Evolutionary conservation across 2,888 invertebrate genomes (phyloP), one percentile per base, ranked within the genome.

Genomic region (Himalopsyche anomala): DNA sequence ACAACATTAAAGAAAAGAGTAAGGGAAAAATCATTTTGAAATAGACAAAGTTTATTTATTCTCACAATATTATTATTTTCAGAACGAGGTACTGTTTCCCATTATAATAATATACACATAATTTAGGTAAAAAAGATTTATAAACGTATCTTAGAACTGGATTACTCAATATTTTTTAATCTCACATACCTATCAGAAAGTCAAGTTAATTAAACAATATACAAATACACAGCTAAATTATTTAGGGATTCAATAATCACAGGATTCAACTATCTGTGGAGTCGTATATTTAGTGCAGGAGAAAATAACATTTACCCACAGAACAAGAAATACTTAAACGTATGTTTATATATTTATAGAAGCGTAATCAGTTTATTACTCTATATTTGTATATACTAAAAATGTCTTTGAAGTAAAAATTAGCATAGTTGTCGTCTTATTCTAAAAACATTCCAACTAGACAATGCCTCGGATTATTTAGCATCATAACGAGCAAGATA

Each of bases 361-460:
- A 85, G 85, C 85, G 85, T 85, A 85, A 69, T 85, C 85, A 85
- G 81, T 85, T 55, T 69, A 69, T 40, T 80, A 81, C 55, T 56
- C 84, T 84, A 84, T 38, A 28, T 45, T 19, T 83, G 69, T 74
- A 83, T n/a, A 42, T 45, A 42, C 45, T 28, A 80, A 80, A 84
- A 17, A 62, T 84, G 81, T 84, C 80, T 80, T 84, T 62, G 81
- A 84, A 84, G 84, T 80, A 56, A 45, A 80, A 80, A 80, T 80
- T 51, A 42, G 74, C 74, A 74, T 74, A 62, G 19, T 62, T 62
- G 19, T 36, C 36, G 15, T 74, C 36, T 51, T 74, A 74, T 4
- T 74, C 51, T 74, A 74, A 15, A 15, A 36, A 74, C 12, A n/a
- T 74, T 74, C 38, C 36, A 74, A 74, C 74, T 36, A 28, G 15